Base-by-base conservation (phyloP, 2,888 invertebrate species). In the Lydus trimaculatus region DNA sequence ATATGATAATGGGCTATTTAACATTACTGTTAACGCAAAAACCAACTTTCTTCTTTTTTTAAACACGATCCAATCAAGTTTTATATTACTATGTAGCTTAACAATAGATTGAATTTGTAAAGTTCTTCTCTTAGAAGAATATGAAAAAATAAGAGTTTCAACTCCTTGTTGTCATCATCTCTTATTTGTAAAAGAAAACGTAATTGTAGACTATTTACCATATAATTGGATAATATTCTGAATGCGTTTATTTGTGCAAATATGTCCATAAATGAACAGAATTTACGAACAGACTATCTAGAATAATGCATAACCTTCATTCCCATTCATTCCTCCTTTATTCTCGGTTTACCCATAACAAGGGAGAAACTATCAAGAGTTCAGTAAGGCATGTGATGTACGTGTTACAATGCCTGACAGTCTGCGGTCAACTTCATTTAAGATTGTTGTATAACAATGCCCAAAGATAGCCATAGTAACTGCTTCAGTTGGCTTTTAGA, bases 61-160 rank as follows among this genome's bases (percentile, higher is more conserved):
- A 4, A 61, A 48, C 59, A 58, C 20, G n/a, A 48, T 61, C 60
- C 56, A 65, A 61, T 56, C 43, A 67, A 64, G 64, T 65, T 65
- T 69, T 69, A 56, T 63, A 68, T 68, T 68, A 68, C 65, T 68
- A 68, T 62, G 31, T 66, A 63, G 52, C 66, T 66, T 60, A 67
- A 67, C 70, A 67, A 70, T 70, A 64, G 65, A 67, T 70, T 70
- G 64, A 70, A 70, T 67, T 64, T 70, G 62, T 64, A 62, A 70
- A 70, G 20, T 63, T 56, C 52, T 31, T 31, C 33, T 31, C 33
- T 33, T 33, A 33, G 33, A 33, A 33, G n/a, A n/a, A n/a, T n/a
- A n/a, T n/a, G n/a, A n/a, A n/a, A n/a, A n/a, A n/a, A n/a, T n/a
- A n/a, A n/a, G n/a, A n/a, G n/a, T n/a, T n/a, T n/a, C n/a, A n/a